These are phyloP conservation scores for Parotia lawesii DNA, from an alignment of 2,113 vertebrate genomes.

Conservation along the genomic window DNA sequence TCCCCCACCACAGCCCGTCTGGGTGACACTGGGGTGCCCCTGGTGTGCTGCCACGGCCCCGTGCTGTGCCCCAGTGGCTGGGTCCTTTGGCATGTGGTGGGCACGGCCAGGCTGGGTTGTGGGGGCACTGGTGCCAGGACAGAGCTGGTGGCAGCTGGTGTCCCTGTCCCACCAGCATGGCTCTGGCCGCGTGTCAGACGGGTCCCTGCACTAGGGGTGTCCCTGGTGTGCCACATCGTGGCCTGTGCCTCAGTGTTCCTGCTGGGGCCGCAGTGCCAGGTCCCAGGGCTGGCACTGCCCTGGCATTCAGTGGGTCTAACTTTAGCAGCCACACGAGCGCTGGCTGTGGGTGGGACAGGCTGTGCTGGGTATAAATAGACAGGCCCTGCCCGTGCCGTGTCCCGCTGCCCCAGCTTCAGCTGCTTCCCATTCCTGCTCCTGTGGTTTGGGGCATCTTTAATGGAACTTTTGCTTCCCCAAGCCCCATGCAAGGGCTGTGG, in stretches of 20 bases:
- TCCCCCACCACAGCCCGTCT: accelerated
- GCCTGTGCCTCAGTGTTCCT: background rate
- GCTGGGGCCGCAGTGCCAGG: background rate
- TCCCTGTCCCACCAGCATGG: background rate
- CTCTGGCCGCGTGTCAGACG: accelerated
- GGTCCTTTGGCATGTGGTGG: background rate
- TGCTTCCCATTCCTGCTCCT: background rate
- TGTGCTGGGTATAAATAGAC: background rate
- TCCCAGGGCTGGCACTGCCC: background rate
- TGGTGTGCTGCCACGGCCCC: background rate
- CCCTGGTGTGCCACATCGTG: background rate
- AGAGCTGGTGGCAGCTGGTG: background rate
- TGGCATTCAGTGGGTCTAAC: background rate
- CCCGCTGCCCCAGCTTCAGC: background rate
- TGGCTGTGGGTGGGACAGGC: background rate
- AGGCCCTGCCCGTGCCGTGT: background rate
- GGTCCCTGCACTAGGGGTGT: accelerated
- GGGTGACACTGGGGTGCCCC: accelerated
- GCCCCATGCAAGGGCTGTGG: background rate
- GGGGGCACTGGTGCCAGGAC: background rate
- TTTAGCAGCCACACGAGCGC: background rate
- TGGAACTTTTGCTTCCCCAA: background rate
- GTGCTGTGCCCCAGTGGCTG: background rate
- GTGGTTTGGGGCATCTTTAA: background rate
- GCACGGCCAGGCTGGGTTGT: background rate